A percentile compares a stretch with the other conserved stretches of the same genome.
phyloP scores from a whole-genome alignment of 2,888 invertebrate genomes.

The Pollenia labialis region DNA sequence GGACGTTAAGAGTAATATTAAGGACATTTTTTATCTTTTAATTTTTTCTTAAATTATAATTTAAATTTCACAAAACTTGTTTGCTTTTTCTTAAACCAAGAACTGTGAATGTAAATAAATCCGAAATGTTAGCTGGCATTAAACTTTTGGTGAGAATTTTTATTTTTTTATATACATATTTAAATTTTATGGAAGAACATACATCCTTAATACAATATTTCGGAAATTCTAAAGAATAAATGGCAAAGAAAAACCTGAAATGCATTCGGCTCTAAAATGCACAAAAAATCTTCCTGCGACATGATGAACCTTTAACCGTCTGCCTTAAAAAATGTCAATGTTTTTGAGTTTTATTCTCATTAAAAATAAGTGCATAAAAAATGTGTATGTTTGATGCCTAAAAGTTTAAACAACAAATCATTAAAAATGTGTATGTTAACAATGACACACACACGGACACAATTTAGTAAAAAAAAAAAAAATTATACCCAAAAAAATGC shows the following conservation, averaged over 20 bases:
- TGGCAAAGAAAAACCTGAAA: constrained; percentile 47
- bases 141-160: constrained; percentile 57
- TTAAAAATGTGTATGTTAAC: constrained; percentile 37
- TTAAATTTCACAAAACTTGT: constrained; percentile 64
- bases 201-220: constrained; percentile 27
- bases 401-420: constrained; percentile 48
- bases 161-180: background rate
- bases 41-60: constrained; percentile 6
- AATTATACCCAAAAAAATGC: constrained; percentile 63
- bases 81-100: constrained; percentile 20
- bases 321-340: constrained; percentile 18
- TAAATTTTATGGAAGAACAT: background rate
- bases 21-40: background rate
- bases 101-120: constrained; percentile 55
- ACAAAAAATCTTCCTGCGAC: constrained; percentile 48
- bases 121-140: constrained; percentile 14
- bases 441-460: background rate
- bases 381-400: constrained; percentile 5
- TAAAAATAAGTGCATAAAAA: constrained; percentile 51
- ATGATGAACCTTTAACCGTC: constrained; percentile 57
- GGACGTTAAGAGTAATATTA: background rate
- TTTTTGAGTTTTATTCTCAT: constrained; percentile 29
- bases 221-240: constrained; percentile 59
- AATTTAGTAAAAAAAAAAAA: background rate
- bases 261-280: constrained; percentile 58